Evolutionary conservation across 1,140 invertebrate species (phyloP).

Genomic region (Colletes gigas): DNA sequence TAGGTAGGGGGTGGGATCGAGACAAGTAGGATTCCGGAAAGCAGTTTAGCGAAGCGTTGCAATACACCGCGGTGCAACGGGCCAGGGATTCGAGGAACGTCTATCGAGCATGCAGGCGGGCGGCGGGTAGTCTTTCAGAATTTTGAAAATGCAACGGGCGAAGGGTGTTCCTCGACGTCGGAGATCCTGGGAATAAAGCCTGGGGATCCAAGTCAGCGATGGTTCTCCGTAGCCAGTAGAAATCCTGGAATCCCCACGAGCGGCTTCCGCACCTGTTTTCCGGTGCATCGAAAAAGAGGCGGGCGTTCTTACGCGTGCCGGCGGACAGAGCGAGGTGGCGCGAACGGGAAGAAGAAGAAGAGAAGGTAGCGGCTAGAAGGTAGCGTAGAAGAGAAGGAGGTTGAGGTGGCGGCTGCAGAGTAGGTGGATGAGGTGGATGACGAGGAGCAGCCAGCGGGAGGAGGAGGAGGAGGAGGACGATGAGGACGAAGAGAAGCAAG

Average conservation of each 20-base stretch:
- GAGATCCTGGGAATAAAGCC: slow-evolving; percentile 62
- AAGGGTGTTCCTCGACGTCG: slow-evolving; percentile 41
- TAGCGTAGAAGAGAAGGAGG: slow-evolving; percentile 64
- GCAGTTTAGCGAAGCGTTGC: slow-evolving; percentile 20
- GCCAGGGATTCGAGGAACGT: slow-evolving; percentile 31
- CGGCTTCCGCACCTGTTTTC: slow-evolving; percentile 65
- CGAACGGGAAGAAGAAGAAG: slow-evolving; percentile 64
- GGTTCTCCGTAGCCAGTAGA: slow-evolving; percentile 60
- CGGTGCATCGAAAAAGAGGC: slow-evolving; percentile 70
- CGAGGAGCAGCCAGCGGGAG: slow-evolving; percentile 44
- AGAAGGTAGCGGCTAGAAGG: slow-evolving; percentile 54
- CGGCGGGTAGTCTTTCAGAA: slow-evolving; percentile 39
- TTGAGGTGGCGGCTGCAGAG: slow-evolving; percentile 57
- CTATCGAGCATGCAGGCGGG: slow-evolving; percentile 39
- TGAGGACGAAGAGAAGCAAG: slow-evolving; percentile 53
- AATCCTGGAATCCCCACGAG: slow-evolving; percentile 65
- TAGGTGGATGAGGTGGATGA: slow-evolving; percentile 60
- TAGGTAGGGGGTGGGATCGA: neutral
- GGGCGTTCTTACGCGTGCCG: slow-evolving; percentile 66
- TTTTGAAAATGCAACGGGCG: slow-evolving; percentile 60
- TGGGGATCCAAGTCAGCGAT: slow-evolving; percentile 54
- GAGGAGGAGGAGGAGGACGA: slow-evolving; percentile 53
- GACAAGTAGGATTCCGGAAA: neutral
- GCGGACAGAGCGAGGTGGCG: slow-evolving; percentile 57
- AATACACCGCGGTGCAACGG: slow-evolving; percentile 6